phyloP scores from a whole-genome alignment of 2,113 vertebrate species.

The Scytalopus superciliaris region DNA sequence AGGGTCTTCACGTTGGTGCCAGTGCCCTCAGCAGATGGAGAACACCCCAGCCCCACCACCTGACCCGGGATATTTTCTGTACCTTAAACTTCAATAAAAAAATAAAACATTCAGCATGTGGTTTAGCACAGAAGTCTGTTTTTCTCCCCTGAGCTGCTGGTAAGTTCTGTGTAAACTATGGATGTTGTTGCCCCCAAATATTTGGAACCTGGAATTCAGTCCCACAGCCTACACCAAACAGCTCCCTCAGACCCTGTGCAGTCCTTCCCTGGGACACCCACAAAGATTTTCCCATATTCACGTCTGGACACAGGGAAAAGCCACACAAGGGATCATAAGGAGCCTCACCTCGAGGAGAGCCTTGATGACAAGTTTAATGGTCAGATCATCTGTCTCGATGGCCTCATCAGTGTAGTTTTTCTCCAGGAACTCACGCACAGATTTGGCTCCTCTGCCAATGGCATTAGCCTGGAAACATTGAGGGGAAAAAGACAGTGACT shows the following conservation, averaged over 20 bases:
- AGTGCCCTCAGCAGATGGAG: accelerated
- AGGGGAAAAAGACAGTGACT: not conserved
- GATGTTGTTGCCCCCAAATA: not conserved
- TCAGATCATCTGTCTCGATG: constrained; percentile 83
- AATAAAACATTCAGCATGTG: not conserved
- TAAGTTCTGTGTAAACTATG: accelerated
- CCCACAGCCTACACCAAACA: not conserved
- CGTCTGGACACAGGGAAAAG: not conserved
- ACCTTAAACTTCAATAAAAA: not conserved
- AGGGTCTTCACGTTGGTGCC: not conserved
- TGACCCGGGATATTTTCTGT: not conserved
- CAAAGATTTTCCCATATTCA: not conserved
- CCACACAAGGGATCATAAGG: not conserved
- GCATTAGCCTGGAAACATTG: constrained; percentile 78
- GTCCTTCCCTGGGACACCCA: too few relatives aligned
- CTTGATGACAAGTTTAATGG: constrained; percentile 85
- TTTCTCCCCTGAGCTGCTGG: not conserved
- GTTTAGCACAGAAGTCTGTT: not conserved
- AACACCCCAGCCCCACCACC: not conserved
- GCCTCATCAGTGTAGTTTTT: constrained; percentile 87
- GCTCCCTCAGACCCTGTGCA: not conserved
- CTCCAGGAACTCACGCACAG: constrained; percentile 86
- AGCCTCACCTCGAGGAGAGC: constrained; percentile 82
- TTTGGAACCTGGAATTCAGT: not conserved
- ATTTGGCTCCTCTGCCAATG: constrained; percentile 87